Conservation (phyloP, 2,797 vertebrate genomes). For the Hyperoplus immaculatus region DNA sequence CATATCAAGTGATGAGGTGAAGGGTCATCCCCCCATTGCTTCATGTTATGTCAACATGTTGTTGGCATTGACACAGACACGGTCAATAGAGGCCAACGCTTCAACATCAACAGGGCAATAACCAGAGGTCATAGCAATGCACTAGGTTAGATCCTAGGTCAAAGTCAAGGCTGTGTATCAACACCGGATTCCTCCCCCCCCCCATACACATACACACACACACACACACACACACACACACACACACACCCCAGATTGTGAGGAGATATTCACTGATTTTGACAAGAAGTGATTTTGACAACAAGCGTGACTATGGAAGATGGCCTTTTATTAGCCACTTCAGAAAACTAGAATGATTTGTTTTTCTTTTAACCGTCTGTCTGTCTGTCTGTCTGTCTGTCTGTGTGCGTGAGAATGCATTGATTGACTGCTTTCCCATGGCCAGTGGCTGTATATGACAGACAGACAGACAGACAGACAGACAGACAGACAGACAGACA, state of each 20-base stretch:
- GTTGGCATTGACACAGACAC: constrained; percentile 11
- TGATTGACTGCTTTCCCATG: constrained; percentile 46
- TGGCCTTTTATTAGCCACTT: not conserved
- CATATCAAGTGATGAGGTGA: constrained; percentile 22
- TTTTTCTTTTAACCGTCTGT: constrained; percentile 14
- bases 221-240: too few relatives aligned
- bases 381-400: not conserved
- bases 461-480: constrained; percentile 55
- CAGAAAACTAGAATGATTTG: not conserved
- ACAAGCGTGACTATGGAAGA: not conserved
- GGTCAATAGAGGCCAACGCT: constrained; percentile 34
- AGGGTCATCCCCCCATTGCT: not conserved
- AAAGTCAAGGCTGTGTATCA: too few relatives aligned
- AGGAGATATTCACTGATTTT: too few relatives aligned
- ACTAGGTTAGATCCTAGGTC: not conserved
- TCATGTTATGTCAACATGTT: constrained; percentile 72
- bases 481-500: constrained; percentile 18
- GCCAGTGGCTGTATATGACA: constrained; percentile 68
- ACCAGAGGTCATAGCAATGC: not conserved
- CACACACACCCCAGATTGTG: too few relatives aligned
- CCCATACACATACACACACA: too few relatives aligned
- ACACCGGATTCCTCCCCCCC: too few relatives aligned
- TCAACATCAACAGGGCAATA: constrained; percentile 4
- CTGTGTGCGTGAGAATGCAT: not conserved
- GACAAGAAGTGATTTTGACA: not conserved